These are phyloP conservation scores for Boloria euphrosyne DNA, from an alignment of 2,888 invertebrate species.

Conservation along the genomic window DNA sequence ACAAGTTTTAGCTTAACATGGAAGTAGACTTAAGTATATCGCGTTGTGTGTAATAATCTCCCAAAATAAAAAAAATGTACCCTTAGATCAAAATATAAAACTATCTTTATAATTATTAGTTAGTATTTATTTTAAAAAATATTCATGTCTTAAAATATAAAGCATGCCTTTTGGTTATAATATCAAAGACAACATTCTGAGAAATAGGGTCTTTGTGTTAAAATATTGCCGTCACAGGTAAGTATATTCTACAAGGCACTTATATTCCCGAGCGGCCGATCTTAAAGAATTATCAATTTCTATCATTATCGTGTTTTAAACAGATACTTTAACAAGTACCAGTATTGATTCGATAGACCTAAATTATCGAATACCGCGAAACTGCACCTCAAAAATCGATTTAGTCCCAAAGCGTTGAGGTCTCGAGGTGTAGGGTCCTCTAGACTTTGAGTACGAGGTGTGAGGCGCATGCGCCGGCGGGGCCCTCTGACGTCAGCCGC, in stretches of 20 bases:
- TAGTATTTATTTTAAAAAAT: too few species aligned
- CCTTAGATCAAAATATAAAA: too few species aligned
- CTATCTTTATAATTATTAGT: too few species aligned
- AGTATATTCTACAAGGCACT: slow-evolving; percentile 4
- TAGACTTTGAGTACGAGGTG: slow-evolving; percentile 69
- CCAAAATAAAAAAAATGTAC: too few species aligned
- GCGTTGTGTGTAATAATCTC: too few species aligned
- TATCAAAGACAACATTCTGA: neutral
- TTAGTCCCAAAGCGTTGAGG: slow-evolving; percentile 78
- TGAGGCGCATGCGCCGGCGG: slow-evolving; percentile 71
- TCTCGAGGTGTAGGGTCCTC: slow-evolving; percentile 78
- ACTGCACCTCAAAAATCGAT: slow-evolving; percentile 80
- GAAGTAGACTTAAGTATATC: too few species aligned
- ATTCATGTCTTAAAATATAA: too few species aligned
- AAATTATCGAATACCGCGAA: slow-evolving; percentile 33
- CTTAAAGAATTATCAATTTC: slow-evolving; percentile 4
- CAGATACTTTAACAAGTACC: neutral
- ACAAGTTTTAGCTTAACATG: too few species aligned
- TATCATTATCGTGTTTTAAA: neutral
- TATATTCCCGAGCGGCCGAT: slow-evolving; percentile 6
- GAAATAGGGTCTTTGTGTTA: neutral
- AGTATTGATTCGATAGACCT: neutral
- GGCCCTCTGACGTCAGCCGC: slow-evolving; percentile 66
- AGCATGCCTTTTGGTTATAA: too few species aligned
- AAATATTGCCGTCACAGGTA: neutral